Percentiles rank a stretch among this genome's conserved stretches.
These are phyloP conservation scores for Pogonocichla stellata DNA, from an alignment of 2,113 vertebrate genomes.

Conservation along the genomic window DNA sequence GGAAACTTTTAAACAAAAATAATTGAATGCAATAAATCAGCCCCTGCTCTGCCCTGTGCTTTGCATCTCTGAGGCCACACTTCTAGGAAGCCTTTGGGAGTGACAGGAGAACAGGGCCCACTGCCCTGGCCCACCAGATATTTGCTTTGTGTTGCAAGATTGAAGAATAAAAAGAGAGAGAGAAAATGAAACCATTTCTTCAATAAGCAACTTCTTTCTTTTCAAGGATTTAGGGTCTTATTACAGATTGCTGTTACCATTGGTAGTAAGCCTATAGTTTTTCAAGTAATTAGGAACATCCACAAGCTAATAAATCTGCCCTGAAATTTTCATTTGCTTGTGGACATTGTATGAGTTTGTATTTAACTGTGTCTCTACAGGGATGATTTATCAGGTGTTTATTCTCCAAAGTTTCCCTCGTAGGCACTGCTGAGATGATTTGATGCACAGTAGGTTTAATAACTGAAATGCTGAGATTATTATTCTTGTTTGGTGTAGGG, in stretches of 20 bases:
- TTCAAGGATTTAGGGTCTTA: constrained; percentile 18
- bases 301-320: constrained; percentile 75
- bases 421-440: constrained; percentile 58
- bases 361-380: constrained; percentile 17
- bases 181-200: neutral
- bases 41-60: constrained; percentile 44
- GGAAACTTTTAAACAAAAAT: constrained; percentile 78
- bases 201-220: neutral
- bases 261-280: constrained; percentile 49
- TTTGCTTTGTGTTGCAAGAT: neutral
- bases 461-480: constrained; percentile 25
- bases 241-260: constrained; percentile 43
- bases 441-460: constrained; percentile 57
- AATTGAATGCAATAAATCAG: constrained; percentile 82
- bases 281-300: constrained; percentile 72
- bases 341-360: constrained; percentile 51
- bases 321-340: constrained; percentile 65
- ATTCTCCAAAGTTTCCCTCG: constrained; percentile 34
- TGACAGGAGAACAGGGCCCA: neutral
- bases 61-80: constrained; percentile 29
- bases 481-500: constrained; percentile 10
- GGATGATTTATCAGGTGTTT: constrained; percentile 71
- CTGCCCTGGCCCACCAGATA: neutral
- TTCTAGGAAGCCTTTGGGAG: constrained; percentile 8
- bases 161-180: neutral